Percentiles rank a stretch among this genome's conserved stretches.
Conservation (phyloP, 2,113 vertebrate genomes). For the Dipodomys merriami region DNA sequence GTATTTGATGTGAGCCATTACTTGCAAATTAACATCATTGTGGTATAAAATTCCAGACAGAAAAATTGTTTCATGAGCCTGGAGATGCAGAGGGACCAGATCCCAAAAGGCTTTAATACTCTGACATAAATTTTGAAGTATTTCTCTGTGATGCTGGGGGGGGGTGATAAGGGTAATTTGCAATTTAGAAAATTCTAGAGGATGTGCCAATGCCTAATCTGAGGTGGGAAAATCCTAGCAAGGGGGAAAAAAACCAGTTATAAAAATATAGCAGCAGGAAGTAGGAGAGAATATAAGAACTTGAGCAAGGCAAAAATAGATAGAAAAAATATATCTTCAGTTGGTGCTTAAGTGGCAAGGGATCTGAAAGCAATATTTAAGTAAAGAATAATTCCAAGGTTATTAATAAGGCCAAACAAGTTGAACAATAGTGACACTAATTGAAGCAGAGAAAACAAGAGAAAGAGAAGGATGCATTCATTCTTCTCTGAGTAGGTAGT, state of each 20-base stretch:
- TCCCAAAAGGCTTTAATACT: background rate
- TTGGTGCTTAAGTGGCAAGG: constrained; percentile 34
- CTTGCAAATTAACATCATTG: background rate
- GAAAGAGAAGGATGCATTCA: background rate
- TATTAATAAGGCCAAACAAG: constrained; percentile 48
- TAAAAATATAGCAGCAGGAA: background rate
- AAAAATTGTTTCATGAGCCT: background rate
- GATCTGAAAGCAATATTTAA: constrained; percentile 36
- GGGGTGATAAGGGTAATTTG: background rate
- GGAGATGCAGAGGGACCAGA: background rate
- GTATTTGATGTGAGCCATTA: background rate
- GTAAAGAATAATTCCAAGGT: constrained; percentile 49
- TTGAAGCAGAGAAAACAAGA: constrained; percentile 7
- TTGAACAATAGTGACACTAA: background rate
- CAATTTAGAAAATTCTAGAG: constrained; percentile 34
- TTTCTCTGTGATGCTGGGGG: background rate
- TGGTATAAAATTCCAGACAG: background rate
- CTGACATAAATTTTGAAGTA: background rate
- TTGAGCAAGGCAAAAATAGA: constrained; percentile 38
- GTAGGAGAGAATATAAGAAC: background rate
- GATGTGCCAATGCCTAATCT: constrained; percentile 20
- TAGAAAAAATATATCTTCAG: constrained; percentile 41
- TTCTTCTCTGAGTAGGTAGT: background rate
- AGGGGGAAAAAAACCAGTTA: background rate
- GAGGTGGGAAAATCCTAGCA: background rate